Base-by-base conservation (phyloP, 2,888 invertebrate genomes). In the Erpobdella octoculata region DNA sequence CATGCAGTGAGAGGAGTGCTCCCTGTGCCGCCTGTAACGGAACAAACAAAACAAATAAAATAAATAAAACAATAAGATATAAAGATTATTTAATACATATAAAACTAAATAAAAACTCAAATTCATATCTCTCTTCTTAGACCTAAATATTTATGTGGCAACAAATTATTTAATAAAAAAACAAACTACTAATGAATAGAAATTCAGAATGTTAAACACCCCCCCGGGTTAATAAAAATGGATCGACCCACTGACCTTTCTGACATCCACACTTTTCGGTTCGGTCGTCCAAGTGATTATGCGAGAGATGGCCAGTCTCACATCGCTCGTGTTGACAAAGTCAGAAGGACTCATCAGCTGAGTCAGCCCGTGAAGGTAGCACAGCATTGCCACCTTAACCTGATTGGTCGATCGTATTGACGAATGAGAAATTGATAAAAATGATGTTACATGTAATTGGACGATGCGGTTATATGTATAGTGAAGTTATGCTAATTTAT, bases 1-100 rank as follows among this genome's bases (percentile, higher is more conserved):
- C 92, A 85, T 93, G 96, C 71, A 96, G 85, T 6, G 90, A 89
- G 70, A 92, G 88, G 18, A 77, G 85, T 77, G 85, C 88, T 81
- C 81, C 88, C 84, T 89, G 86, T 33, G 87, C 84, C 1, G 88
- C 80, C 83, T 84, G 78, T 36, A 79, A 78, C 46, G 46, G 46
- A 15, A n/a, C 12, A n/a, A 15, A 12, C 12, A n/a, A 15, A n/a
- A 41, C 12, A 15, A n/a, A 41, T 12, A 15, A n/a, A 41, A n/a
- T 41, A n/a, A 41, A 41, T 41, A n/a, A 41, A n/a, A 15, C 12
- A 41, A n/a, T 41, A n/a, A n/a, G n/a, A n/a, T n/a, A n/a, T n/a
- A n/a, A n/a, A n/a, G n/a, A 46, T 46, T 18, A 46, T 46, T 18
- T 12, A 15, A 12, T 18, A 46, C 46, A 46, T 18, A 46, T 18